These are phyloP conservation scores for Merodon equestris DNA, from an alignment of 2,888 invertebrate genomes.

Conservation along the genomic window DNA sequence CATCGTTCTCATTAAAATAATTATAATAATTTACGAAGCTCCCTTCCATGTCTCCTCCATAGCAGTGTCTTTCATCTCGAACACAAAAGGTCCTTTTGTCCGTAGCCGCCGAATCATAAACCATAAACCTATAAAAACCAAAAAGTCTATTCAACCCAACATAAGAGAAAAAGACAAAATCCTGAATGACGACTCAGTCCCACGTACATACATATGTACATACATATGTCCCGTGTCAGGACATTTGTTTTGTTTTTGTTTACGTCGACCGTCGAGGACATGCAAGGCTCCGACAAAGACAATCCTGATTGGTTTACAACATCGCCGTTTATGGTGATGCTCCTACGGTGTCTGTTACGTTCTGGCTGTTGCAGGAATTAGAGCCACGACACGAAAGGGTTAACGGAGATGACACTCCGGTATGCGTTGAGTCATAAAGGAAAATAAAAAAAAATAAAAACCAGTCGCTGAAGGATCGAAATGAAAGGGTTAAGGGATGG, in stretches of 20 bases:
- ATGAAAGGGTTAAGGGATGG: slow-evolving; percentile 54
- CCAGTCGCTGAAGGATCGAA: slow-evolving; percentile 7
- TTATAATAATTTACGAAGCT: too few species aligned
- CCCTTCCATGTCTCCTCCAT: not conserved
- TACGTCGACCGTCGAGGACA: slow-evolving; percentile 35
- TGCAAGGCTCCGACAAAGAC: slow-evolving; percentile 62
- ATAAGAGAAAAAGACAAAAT: slow-evolving; percentile 21
- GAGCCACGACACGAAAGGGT: slow-evolving; percentile 55
- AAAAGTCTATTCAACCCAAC: slow-evolving; percentile 56
- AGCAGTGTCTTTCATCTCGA: not conserved
- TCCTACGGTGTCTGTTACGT: not conserved
- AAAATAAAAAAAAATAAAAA: slow-evolving; percentile 20
- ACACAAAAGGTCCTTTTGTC: slow-evolving; percentile 37
- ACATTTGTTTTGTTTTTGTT: slow-evolving; percentile 7
- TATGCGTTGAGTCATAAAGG: slow-evolving; percentile 46
- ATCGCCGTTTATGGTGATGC: slow-evolving; percentile 30
- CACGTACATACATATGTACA: too few species aligned
- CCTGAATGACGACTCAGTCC: slow-evolving; percentile 37
- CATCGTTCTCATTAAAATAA: too few species aligned
- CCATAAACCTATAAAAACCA: slow-evolving; percentile 44
- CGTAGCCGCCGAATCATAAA: slow-evolving; percentile 49
- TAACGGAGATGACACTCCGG: slow-evolving; percentile 37
- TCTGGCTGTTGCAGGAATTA: slow-evolving; percentile 20
- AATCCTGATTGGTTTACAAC: slow-evolving; percentile 66
- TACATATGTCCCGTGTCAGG: slow-evolving; percentile 38